Base-by-base conservation (phyloP, 2,113 vertebrate genomes). In the Rhombomys opimus region DNA sequence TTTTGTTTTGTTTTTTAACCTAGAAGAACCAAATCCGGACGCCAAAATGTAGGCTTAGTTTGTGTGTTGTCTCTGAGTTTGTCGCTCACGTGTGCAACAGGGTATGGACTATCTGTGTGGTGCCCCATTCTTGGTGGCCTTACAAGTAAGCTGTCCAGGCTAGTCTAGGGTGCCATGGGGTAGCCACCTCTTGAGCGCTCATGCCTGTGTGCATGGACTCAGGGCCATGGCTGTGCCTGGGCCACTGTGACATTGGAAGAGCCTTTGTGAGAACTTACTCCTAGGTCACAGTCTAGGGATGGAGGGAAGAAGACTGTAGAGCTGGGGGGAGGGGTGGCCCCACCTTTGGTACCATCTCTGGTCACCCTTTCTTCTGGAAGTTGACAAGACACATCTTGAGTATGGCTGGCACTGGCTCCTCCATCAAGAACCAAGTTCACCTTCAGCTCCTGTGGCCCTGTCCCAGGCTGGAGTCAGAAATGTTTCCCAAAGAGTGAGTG, bases 401-500 rank as follows among this genome's bases (percentile, higher is more conserved):
- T 54, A 50, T 27, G 17, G 25, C 96, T n/a, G 85, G 70, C 20
- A 9, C 35, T 14, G 93, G 86, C 52, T 23, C 59, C 59, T 63
- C 57, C n/a, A 25, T 3, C 5, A 27, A 70, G 90, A 76, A 63
- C 95, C 93, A 89, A 93, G 92, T 41, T 96, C 76, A 59, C 89
- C 61, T 61, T 25, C 32, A 25, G 80, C 92, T 78, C 92, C 89
- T 61, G 67, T 0, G 18, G 88, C 92, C 92, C 90, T 5, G 22
- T 23, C 91, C 85, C 6, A 87, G 93, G 90, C 96, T 57, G 46
- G 91, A 93, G 85, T 92, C 91, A 94, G 93, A 96, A 94, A 91
- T 85, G 25, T 97, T 87, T 95, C 87, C 98, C 97, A 97, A 97
- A 97, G 96, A 97, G 73, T 61, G 91, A 95, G 93, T 70, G 95